Base-by-base conservation (phyloP, 2,797 vertebrate species). In the Melanotaenia maccullochi region DNA sequence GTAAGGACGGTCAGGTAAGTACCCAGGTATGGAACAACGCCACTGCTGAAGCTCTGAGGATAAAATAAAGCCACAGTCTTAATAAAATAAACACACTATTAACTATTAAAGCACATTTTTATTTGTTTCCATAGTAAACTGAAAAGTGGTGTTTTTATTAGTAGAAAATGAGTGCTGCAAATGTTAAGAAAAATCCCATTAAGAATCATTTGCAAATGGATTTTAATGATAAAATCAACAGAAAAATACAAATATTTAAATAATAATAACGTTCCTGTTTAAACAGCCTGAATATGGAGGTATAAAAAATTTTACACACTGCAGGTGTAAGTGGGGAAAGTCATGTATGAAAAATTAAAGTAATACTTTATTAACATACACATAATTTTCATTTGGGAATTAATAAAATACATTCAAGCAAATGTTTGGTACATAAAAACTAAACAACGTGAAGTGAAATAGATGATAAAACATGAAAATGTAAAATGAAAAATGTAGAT, bases 1-100 rank as follows among this genome's bases (percentile, higher is more conserved):
- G 95, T 94, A 83, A 97, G 94, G 68, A 96, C 94, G 0, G 96
- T 97, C 86, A 97, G 93, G 79, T 97, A 97, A 0, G 96, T 97
- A 62, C 97, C 97, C 22, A 97, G 94, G 85, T 97, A 97, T 0
- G 96, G 97, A 7, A 97, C 88, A 0, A 93, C 90, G 0, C 95
- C 96, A 2, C 89, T 85, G 66, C 85, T 68, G 11, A 66, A 32
- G 44, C 49, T 78, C 93, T 93, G 36, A 28, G 69, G 36, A 36
- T 73, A 60, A 79, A 68, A 70, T 4, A 38, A 78, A 71, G 3
- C 30, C 52, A 42, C 40, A 42, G 14, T 7, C 12, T 60, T 40
- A 51, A 25, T 24, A 14, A 11, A 47, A 47, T 51, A 51, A 12
- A 51, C 9, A 13, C 9, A 52, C 22, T 16, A 55, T 14, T 2